A percentile compares a stretch with the other conserved stretches of the same genome.
Evolutionary conservation across 2,888 invertebrate species (phyloP).

Genomic region (Sipha maydis): DNA sequence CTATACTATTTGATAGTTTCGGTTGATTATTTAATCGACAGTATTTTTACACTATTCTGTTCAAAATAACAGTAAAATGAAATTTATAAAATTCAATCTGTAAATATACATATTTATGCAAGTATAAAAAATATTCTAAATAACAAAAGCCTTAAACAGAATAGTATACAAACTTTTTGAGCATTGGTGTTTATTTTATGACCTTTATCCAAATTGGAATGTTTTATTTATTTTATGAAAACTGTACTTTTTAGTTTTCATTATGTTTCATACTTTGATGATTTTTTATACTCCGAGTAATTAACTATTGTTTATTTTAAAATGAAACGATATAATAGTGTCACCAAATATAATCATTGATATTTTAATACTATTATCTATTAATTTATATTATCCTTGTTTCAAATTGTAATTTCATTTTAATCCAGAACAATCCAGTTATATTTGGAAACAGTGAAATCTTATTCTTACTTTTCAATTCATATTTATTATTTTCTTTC

Average conservation of each 20-base stretch:
- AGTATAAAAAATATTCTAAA: not conserved
- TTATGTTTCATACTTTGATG: not conserved
- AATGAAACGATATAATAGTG: too few relatives aligned
- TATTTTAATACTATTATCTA: too few relatives aligned
- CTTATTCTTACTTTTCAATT: too few relatives aligned
- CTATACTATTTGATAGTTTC: slow-evolving; percentile 22
- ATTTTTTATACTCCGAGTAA: not conserved
- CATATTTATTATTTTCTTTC: too few relatives aligned
- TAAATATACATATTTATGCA: not conserved
- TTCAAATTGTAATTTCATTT: too few relatives aligned
- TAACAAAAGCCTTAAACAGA: not conserved
- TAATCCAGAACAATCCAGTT: too few relatives aligned
- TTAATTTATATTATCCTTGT: too few relatives aligned
- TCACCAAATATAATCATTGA: too few relatives aligned
- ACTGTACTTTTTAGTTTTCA: not conserved
- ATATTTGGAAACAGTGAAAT: too few relatives aligned
- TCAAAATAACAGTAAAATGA: not conserved
- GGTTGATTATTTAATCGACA: slow-evolving; percentile 3
- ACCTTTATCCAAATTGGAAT: not conserved
- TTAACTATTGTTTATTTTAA: too few relatives aligned
- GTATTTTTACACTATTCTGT: not conserved
- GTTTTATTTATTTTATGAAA: not conserved
- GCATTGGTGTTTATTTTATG: slow-evolving; percentile 7
- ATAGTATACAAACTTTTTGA: not conserved
- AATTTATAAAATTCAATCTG: not conserved